phyloP scores from a whole-genome alignment of 2,888 invertebrate genomes.

The Scaptomyza polygonia region DNA sequence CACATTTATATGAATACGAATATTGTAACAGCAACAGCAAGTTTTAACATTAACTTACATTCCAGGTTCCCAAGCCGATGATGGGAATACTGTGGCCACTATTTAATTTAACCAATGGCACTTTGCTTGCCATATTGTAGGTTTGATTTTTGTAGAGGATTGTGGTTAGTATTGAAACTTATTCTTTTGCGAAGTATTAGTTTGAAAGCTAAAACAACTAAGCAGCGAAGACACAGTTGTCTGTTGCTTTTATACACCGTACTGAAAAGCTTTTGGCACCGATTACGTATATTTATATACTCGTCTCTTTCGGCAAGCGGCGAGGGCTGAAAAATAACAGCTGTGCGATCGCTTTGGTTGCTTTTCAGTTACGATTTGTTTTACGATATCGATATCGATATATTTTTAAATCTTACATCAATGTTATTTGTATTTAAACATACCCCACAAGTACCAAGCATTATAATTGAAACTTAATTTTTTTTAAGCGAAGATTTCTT shows the following conservation, averaged over 20 bases:
- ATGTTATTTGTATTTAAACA: constrained; percentile 8
- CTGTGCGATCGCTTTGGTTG: constrained; percentile 34
- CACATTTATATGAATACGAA: not conserved
- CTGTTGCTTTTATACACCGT: constrained; percentile 55
- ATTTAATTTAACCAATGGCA: constrained; percentile 86
- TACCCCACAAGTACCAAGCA: constrained; percentile 59
- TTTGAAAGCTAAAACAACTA: constrained; percentile 27
- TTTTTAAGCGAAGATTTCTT: constrained; percentile 29
- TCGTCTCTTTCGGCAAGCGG: constrained; percentile 12
- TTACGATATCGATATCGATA: constrained; percentile 33
- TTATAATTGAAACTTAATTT: constrained; percentile 41
- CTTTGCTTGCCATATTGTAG: constrained; percentile 61
- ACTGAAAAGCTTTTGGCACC: constrained; percentile 25
- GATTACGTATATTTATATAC: too few relatives aligned
- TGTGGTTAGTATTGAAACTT: constrained; percentile 1
- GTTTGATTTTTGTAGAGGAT: constrained; percentile 13
- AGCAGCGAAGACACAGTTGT: constrained; percentile 58
- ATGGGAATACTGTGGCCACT: constrained; percentile 87
- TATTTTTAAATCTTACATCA: too few relatives aligned
- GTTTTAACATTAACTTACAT: constrained; percentile 85
- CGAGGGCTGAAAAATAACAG: constrained; percentile 35
- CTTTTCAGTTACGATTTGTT: not conserved
- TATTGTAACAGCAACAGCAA: not conserved
- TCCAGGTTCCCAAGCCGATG: constrained; percentile 91
- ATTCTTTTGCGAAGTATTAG: not conserved